Evolutionary conservation across 2,797 vertebrate genomes (phyloP).

Genomic region (Emys orbicularis): DNA sequence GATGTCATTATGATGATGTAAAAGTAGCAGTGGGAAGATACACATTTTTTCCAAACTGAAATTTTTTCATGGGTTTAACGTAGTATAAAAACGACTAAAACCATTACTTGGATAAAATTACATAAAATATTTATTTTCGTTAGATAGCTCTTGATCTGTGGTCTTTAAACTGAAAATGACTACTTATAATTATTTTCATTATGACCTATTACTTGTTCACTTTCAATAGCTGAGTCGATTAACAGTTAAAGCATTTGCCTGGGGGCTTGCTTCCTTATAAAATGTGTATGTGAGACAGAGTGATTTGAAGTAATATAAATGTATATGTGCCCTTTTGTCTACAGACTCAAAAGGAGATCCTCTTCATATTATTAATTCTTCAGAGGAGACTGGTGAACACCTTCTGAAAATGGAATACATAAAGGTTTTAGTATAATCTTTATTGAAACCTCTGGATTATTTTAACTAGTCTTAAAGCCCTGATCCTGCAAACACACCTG

Average conservation of each 20-base stretch:
- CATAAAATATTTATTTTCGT: not conserved
- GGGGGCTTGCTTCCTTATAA: not conserved
- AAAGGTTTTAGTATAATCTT: conserved; percentile 83
- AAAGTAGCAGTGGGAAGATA: not conserved
- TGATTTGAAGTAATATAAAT: not conserved
- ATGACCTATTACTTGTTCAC: not conserved
- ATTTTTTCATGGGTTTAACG: not conserved
- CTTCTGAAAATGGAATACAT: conserved; percentile 93
- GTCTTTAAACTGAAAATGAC: not conserved
- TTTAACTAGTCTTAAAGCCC: not conserved
- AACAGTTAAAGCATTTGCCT: not conserved
- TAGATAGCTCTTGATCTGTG: not conserved
- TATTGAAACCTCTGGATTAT: conserved; percentile 4
- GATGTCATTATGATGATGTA: not conserved
- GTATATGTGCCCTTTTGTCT: conserved; percentile 18
- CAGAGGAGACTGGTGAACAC: conserved; percentile 84
- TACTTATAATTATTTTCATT: not conserved
- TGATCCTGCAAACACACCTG: not conserved
- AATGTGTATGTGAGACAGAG: not conserved
- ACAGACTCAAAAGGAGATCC: conserved; percentile 86
- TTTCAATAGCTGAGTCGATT: not conserved
- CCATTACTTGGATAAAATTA: not conserved
- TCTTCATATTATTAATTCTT: conserved; percentile 90
- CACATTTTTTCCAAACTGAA: not conserved
- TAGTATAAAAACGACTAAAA: not conserved